Conservation (phyloP, 1,140 invertebrate species). For the Zaprionus tsacasi region DNA sequence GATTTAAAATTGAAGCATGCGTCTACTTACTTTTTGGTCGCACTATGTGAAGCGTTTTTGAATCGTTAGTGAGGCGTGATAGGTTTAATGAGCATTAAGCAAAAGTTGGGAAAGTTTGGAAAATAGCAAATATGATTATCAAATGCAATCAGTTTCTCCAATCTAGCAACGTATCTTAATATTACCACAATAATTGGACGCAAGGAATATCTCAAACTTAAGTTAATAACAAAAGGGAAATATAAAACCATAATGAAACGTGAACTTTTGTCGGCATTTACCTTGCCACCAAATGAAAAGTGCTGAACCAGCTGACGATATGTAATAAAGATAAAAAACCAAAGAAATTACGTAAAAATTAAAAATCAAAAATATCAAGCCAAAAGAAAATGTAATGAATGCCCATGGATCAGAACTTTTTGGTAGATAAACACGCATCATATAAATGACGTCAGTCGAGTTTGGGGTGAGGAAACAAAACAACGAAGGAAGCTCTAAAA, state of each 20-base stretch:
- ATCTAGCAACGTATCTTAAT: background rate
- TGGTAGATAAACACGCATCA: background rate
- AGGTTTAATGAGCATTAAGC: conserved; percentile 44
- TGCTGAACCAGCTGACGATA: conserved; percentile 66
- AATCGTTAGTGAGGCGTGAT: conserved; percentile 45
- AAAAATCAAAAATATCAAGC: background rate
- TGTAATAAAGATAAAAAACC: conserved; percentile 43
- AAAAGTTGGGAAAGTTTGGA: conserved; percentile 5
- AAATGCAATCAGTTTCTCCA: conserved; percentile 5
- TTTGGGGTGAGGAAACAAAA: background rate
- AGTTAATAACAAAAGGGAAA: background rate
- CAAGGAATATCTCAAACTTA: conserved; percentile 19
- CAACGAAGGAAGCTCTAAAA: conserved; percentile 32
- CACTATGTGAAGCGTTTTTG: conserved; percentile 57
- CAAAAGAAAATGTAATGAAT: background rate
- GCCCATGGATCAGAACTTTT: background rate
- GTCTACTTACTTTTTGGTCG: conserved; percentile 80
- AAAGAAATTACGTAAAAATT: conserved; percentile 33
- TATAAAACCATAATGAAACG: conserved; percentile 7
- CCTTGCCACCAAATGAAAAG: conserved; percentile 78
- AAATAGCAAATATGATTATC: conserved; percentile 16
- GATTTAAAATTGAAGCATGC: conserved; percentile 9
- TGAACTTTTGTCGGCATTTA: conserved; percentile 49
- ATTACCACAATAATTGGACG: conserved; percentile 8
- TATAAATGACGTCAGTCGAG: background rate